Percentiles rank a stretch among this genome's conserved stretches.
Evolutionary conservation across 1,140 invertebrate species (phyloP).

Genomic region (Diprion similis): DNA sequence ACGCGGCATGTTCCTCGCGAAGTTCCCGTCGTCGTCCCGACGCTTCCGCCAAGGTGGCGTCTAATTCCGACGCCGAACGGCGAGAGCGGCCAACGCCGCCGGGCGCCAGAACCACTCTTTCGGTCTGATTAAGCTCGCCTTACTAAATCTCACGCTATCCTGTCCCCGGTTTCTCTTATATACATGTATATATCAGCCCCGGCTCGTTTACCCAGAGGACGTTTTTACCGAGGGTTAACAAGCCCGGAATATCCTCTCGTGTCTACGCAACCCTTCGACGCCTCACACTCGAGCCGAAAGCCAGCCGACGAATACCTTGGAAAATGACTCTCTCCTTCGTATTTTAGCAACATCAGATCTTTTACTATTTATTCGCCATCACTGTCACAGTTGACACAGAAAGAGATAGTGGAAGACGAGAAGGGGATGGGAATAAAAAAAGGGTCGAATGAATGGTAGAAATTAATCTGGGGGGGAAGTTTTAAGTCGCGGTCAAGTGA

Average conservation of each 20-base stretch:
- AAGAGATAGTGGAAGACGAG: conserved; percentile 20
- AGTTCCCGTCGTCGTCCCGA: conserved; percentile 26
- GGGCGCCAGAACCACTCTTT: not conserved
- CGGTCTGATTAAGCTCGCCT: conserved; percentile 18
- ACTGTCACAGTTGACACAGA: conserved; percentile 9
- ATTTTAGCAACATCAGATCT: too few relatives aligned
- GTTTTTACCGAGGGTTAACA: not conserved
- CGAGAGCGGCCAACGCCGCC: not conserved
- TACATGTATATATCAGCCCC: too few relatives aligned
- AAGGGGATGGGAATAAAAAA: conserved; percentile 11
- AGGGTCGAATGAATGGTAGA: conserved; percentile 8
- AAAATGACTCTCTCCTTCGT: too few relatives aligned
- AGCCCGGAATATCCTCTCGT: not conserved
- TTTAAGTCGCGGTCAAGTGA: too few relatives aligned
- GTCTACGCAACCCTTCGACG: not conserved
- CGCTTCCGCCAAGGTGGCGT: conserved; percentile 28
- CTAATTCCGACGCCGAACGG: conserved; percentile 31
- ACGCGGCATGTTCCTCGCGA: conserved; percentile 9
- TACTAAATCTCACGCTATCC: conserved; percentile 18
- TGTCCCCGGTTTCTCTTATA: not conserved
- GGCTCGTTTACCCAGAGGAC: not conserved
- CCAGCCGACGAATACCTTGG: not conserved
- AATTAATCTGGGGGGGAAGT: not conserved
- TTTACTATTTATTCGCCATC: not conserved
- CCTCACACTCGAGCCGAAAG: not conserved